phyloP scores from a whole-genome alignment of 2,797 vertebrate genomes.

The Taenioides sp. region DNA sequence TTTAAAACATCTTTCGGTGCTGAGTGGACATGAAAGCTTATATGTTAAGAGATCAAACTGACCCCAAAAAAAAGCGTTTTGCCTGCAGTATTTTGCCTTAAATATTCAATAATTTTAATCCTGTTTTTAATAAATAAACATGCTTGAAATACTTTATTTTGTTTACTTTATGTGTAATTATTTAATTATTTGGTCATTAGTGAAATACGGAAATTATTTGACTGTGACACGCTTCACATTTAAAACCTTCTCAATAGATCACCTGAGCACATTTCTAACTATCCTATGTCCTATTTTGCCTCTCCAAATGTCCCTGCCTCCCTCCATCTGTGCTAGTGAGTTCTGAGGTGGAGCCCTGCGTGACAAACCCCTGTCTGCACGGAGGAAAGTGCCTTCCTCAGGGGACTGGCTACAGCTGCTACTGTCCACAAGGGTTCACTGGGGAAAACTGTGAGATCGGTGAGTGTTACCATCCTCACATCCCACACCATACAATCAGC shows the following conservation, averaged over 20 bases:
- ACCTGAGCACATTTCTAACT: constrained; percentile 22
- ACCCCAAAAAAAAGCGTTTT: no score
- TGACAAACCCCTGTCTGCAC: constrained; percentile 89
- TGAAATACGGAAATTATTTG: not conserved
- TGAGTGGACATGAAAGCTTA: no score
- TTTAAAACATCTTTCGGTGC: no score
- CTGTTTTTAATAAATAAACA: not conserved
- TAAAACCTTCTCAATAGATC: not conserved
- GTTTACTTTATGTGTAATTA: no score
- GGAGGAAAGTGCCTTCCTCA: constrained; percentile 88
- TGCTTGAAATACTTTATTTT: not conserved
- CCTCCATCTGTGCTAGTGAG: constrained; percentile 22
- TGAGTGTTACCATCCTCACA: constrained; percentile 64
- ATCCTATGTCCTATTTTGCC: constrained; percentile 13
- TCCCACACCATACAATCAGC: constrained; percentile 22
- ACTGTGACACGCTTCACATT: not conserved
- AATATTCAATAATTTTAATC: not conserved
- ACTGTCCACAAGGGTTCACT: constrained; percentile 87
- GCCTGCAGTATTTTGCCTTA: no score
- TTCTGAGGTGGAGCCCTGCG: constrained; percentile 80
- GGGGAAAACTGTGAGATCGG: constrained; percentile 97
- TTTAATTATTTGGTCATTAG: no score
- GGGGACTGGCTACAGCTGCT: constrained; percentile 85
- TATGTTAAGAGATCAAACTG: no score
- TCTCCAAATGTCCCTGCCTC: constrained; percentile 4